Evolutionary conservation across 2,888 invertebrate species (phyloP).

Genomic region (Acleris cristana): DNA sequence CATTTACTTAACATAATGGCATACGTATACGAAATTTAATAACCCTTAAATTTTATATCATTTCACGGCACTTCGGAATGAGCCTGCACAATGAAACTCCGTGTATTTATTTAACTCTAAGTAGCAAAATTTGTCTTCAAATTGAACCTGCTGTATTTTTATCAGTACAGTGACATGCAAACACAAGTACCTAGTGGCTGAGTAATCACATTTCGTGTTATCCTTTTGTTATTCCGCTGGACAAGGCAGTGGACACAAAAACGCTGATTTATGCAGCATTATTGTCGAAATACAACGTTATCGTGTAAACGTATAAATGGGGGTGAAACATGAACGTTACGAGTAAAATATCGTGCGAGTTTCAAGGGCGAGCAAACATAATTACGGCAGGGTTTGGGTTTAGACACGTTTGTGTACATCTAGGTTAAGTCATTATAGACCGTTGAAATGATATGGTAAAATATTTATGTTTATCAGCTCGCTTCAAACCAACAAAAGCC

Average conservation of each 20-base stretch:
- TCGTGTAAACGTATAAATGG: constrained; percentile 39
- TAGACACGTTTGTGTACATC: background rate
- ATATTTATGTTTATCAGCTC: too few species aligned
- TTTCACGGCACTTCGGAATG: too few species aligned
- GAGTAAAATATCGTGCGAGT: constrained; percentile 22
- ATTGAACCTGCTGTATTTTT: constrained; percentile 14
- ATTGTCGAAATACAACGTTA: constrained; percentile 51
- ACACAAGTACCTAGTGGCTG: constrained; percentile 59
- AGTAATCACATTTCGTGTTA: constrained; percentile 78
- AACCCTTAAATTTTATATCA: too few species aligned
- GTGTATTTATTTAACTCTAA: too few species aligned
- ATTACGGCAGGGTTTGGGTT: constrained; percentile 8
- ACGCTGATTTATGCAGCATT: constrained; percentile 63
- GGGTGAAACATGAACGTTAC: constrained; percentile 38
- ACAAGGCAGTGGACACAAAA: constrained; percentile 63
- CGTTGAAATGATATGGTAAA: too few species aligned
- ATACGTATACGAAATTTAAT: too few species aligned
- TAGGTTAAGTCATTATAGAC: too few species aligned
- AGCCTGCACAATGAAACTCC: too few species aligned
- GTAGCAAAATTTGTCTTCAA: background rate
- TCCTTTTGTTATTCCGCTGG: constrained; percentile 66
- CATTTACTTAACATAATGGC: too few species aligned
- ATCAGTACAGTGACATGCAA: constrained; percentile 59
- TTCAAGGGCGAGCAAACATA: constrained; percentile 31
- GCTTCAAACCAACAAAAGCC: too few species aligned